Evolutionary conservation across 2,888 invertebrate genomes (phyloP), one percentile per base, ranked within the genome.

Genomic region (Desoria tigrina): DNA sequence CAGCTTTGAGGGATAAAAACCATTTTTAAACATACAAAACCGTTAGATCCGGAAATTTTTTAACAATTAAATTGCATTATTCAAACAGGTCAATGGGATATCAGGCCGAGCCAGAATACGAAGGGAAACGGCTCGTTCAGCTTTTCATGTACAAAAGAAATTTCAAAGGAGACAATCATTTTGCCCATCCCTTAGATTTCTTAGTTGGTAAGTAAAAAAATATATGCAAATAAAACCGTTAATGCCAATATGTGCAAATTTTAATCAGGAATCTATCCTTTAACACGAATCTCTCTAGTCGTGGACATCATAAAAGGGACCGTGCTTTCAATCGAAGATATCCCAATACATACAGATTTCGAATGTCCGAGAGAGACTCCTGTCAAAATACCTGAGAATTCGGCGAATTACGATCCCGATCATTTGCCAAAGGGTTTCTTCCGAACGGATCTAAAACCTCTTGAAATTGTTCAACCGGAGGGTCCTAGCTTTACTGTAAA

Each of bases 401-500:
- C 56, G 24, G 55, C 58, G 21, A 74, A 74, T 42, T 74, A 74
- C 55, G 72, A 72, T n/a, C 72, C 71, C 2, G 64, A 68, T 18
- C 45, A 66, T 1, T 57, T 69, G 0, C 58, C 68, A 9, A 42
- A 58, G 11, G 57, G 49, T 26, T 63, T 54, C 27, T 42, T 65
- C n/a, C 50, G 72, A 32, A 61, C 63, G 11, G 73, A 70, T 55
- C 42, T 74, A 16, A 76, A 74, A 59, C 73, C 72, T 0, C 27
- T 74, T 1, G 64, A 72, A 18, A 61, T 72, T 1, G 26, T 57
- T 21, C 69, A 68, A 26, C 74, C 76, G 0, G 66, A 73, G 28
- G 76, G 76, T 3, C 70, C 74, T 18, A 74, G 73, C 45, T 76
- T 73, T 42, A 53, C 59, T 42, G 66, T 76, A 4, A 59, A 69